Evolutionary conservation across 2,797 vertebrate species (phyloP).

Genomic region (Dromococcyx pavoninus): DNA sequence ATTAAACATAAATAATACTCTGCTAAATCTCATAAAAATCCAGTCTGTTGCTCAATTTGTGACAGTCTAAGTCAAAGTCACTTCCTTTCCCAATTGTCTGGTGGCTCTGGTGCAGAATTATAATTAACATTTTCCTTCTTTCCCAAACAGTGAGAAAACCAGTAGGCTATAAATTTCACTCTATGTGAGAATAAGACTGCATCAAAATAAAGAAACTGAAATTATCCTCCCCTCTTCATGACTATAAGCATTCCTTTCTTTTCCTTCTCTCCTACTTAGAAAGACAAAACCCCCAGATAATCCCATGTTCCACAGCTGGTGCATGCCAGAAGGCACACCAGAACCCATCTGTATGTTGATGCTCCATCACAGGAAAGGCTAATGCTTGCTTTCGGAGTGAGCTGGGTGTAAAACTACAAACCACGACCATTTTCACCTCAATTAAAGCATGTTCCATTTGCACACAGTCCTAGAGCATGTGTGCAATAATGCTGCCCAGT

Average conservation of each 20-base stretch:
- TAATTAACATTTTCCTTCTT: constrained; percentile 25
- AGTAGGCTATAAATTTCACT: not conserved
- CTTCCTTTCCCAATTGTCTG: not conserved
- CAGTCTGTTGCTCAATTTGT: not conserved
- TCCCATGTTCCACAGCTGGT: not conserved
- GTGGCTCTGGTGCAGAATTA: not conserved
- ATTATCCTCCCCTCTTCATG: not conserved
- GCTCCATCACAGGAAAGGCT: not conserved
- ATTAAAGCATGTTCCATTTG: not conserved
- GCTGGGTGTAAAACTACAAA: not conserved
- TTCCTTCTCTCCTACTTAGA: not conserved
- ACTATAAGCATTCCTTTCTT: not conserved
- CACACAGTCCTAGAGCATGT: not conserved
- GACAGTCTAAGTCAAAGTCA: not conserved
- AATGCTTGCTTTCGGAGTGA: not conserved
- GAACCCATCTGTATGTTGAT: not conserved
- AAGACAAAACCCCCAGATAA: constrained; percentile 25
- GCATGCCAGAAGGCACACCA: not conserved
- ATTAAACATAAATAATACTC: not conserved
- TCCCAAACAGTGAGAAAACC: constrained; percentile 13
- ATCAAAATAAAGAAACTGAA: constrained; percentile 11
- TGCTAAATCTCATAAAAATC: not conserved
- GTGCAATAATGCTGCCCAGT: not conserved
- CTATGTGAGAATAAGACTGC: not conserved
- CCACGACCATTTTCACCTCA: not conserved